A percentile compares a stretch with the other conserved stretches of the same genome.
Evolutionary conservation across 2,113 vertebrate species (phyloP).

Genomic region (Polypterus bichir): DNA sequence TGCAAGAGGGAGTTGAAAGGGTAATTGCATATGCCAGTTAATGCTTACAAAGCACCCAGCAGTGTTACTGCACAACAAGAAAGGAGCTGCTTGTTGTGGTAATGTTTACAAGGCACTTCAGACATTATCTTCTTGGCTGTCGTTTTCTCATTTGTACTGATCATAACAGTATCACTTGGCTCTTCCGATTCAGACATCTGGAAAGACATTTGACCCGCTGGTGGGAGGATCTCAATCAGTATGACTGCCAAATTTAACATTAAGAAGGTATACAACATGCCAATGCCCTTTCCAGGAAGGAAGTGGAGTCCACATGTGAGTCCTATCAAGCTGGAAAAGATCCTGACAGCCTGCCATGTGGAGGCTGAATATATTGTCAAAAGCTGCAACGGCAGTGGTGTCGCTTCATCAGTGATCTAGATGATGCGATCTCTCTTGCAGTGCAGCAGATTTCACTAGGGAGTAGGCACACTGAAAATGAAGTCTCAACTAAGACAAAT

Average conservation of each 20-base stretch:
- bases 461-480: not conserved
- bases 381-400: conserved; percentile 11
- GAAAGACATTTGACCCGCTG: conserved; percentile 9
- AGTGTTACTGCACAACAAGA: conserved; percentile 15
- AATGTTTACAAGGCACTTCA: not conserved
- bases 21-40: conserved; percentile 13
- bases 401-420: conserved; percentile 7
- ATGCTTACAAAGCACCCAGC: not conserved
- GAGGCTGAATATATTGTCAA: conserved; percentile 6
- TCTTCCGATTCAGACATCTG: conserved; percentile 11
- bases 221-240: conserved; percentile 11
- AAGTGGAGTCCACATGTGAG: conserved; percentile 1
- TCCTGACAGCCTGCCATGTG: conserved; percentile 4
- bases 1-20: conserved; percentile 7
- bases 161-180: conserved; percentile 9
- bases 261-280: not conserved
- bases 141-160: not conserved
- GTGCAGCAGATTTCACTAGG: not conserved
- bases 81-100: conserved; percentile 3
- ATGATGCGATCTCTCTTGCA: conserved; percentile 1
- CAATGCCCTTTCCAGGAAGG: conserved; percentile 5
- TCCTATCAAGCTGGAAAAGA: conserved; percentile 15
- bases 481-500: not conserved
- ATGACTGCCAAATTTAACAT: conserved; percentile 11
- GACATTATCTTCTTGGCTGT: not conserved